A percentile compares a stretch with the other conserved stretches of the same genome.
These are phyloP conservation scores for Pachyseris speciosa DNA, from an alignment of 64 coral and sea anemone species.

Conservation along the genomic window DNA sequence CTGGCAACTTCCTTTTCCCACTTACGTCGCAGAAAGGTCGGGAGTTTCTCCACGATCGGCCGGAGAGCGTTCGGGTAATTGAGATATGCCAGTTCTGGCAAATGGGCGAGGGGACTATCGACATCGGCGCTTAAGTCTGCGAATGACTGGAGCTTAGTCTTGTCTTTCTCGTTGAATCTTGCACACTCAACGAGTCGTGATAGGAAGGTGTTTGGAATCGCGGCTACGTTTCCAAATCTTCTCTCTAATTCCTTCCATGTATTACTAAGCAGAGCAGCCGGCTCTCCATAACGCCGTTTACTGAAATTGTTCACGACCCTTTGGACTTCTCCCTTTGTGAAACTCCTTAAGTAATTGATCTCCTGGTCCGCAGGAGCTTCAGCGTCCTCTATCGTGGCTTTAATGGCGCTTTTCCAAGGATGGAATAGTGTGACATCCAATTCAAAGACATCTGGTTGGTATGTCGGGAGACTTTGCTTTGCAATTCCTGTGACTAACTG, in stretches of 20 bases:
- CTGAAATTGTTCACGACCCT: slow-evolving; percentile 26
- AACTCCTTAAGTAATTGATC: slow-evolving; percentile 31
- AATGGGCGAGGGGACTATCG: neutral
- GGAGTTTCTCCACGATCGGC: slow-evolving; percentile 21
- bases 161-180: slow-evolving; percentile 33
- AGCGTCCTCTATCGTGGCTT: slow-evolving; percentile 50
- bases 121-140: slow-evolving; percentile 39
- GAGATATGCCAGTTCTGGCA: slow-evolving; percentile 48
- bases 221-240: slow-evolving; percentile 8
- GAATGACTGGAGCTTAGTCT: slow-evolving; percentile 10
- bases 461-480: slow-evolving; percentile 44
- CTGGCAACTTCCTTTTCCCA: slow-evolving; percentile 47
- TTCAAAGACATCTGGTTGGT: slow-evolving; percentile 41
- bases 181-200: slow-evolving; percentile 6
- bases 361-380: slow-evolving; percentile 34
- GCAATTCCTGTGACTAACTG: slow-evolving; percentile 30
- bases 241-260: slow-evolving; percentile 13
- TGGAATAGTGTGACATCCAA: slow-evolving; percentile 59
- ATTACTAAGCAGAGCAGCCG: neutral
- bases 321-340: neutral
- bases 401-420: slow-evolving; percentile 54
- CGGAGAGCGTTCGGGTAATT: slow-evolving; percentile 26
- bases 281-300: neutral
- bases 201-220: slow-evolving; percentile 37
- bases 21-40: neutral